phyloP scores from a whole-genome alignment of 2,888 invertebrate genomes.

The Julus scanicus region DNA sequence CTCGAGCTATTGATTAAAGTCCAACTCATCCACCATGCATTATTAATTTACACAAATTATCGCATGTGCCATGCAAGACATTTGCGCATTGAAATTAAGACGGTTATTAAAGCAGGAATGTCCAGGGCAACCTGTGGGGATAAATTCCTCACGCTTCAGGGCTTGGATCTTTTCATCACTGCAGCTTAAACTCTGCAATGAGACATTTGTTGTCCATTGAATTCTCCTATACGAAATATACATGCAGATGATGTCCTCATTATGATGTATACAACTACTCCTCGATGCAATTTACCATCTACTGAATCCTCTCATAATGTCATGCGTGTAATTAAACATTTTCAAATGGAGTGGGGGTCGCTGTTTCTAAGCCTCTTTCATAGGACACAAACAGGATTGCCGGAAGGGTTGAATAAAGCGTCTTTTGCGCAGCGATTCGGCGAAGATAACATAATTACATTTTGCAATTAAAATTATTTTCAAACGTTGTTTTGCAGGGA shows the following conservation, averaged over 20 bases:
- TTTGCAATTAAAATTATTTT: conserved; percentile 39
- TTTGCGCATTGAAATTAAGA: conserved; percentile 12
- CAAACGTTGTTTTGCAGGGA: background rate
- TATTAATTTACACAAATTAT: conserved; percentile 29
- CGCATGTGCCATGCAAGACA: background rate
- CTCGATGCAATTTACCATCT: background rate
- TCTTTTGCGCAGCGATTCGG: background rate
- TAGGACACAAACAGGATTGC: background rate
- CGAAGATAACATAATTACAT: conserved; percentile 39
- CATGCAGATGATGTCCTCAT: conserved; percentile 8
- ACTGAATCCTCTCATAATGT: background rate
- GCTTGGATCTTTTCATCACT: background rate
- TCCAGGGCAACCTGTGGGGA: background rate
- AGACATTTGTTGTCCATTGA: background rate
- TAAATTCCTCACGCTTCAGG: background rate
- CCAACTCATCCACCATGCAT: background rate
- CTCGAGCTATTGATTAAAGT: background rate
- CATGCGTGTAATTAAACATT: conserved; percentile 32
- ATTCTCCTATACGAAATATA: background rate
- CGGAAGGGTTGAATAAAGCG: conserved; percentile 29
- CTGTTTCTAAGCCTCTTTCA: background rate
- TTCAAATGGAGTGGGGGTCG: conserved; percentile 12
- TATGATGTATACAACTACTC: background rate
- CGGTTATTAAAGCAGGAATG: conserved; percentile 23
- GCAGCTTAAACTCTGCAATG: background rate